phyloP scores from a whole-genome alignment of 2,888 invertebrate genomes.

The Polymixis lichenea region DNA sequence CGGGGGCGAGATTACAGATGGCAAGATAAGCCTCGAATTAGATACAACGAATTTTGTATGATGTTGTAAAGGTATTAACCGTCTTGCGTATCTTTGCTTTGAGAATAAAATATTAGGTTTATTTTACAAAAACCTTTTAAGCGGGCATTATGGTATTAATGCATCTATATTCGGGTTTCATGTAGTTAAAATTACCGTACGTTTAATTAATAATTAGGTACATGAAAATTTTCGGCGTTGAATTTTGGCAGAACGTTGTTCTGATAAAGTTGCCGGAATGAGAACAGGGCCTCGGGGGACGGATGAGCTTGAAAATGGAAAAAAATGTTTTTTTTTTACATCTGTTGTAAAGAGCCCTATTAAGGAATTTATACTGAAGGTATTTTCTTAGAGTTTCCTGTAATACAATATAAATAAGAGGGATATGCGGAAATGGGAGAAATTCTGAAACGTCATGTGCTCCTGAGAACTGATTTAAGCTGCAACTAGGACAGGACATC shows the following conservation, averaged over 20 bases:
- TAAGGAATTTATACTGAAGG: conserved; percentile 10
- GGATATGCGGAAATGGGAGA: background rate
- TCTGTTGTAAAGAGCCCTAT: conserved; percentile 31
- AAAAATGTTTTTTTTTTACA: conserved; percentile 27
- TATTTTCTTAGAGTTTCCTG: conserved; percentile 15
- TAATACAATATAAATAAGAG: conserved; percentile 13
- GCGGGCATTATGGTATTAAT: conserved; percentile 68
- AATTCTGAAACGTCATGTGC: background rate
- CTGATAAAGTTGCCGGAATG: conserved; percentile 41
- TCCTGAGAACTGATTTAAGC: background rate
- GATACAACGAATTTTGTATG: conserved; percentile 89
- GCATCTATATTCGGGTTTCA: conserved; percentile 51
- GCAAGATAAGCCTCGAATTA: conserved; percentile 90
- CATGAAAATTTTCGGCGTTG: conserved; percentile 35
- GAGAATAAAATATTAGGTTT: conserved; percentile 87
- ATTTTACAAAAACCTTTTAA: conserved; percentile 79
- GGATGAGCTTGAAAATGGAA: conserved; percentile 44
- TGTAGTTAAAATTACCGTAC: conserved; percentile 55
- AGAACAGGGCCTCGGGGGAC: conserved; percentile 48
- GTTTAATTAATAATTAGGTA: conserved; percentile 56
- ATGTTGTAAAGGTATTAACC: conserved; percentile 87
- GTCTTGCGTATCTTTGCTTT: conserved; percentile 81
- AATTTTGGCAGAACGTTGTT: conserved; percentile 33
- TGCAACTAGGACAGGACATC: background rate
- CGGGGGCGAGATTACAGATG: conserved; percentile 88